Evolutionary conservation across 2,797 vertebrate species (phyloP).

Genomic region (Enteromius treurensis): DNA sequence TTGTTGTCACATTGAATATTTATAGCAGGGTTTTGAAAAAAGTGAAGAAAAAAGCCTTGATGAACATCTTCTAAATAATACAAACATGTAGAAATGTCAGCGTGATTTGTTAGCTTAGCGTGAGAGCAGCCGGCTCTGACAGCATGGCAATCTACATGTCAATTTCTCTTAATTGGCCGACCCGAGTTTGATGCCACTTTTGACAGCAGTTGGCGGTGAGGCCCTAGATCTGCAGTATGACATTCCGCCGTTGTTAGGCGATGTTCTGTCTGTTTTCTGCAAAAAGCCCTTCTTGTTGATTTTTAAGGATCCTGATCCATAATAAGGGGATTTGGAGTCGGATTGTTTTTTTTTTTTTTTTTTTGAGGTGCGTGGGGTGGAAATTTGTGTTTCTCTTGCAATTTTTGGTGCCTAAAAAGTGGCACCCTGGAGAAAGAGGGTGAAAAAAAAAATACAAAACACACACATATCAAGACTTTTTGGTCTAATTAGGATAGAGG

Average conservation of each 20-base stretch:
- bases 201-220: conserved; percentile 70
- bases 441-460: conserved; percentile 10
- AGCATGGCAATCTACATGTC: conserved; percentile 69
- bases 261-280: conserved; percentile 64
- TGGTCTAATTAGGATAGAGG: conserved; percentile 67
- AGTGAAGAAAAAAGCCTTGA: conserved; percentile 51
- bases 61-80: conserved; percentile 64
- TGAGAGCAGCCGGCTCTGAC: conserved; percentile 40
- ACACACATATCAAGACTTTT: conserved; percentile 46
- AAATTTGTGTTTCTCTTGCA: conserved; percentile 24
- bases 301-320: conserved; percentile 63
- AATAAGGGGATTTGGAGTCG: conserved; percentile 59
- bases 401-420: conserved; percentile 41
- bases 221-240: conserved; percentile 70
- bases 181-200: conserved; percentile 59
- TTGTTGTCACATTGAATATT: conserved; percentile 66
- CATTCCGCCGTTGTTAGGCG: conserved; percentile 70
- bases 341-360: conserved; percentile 31
- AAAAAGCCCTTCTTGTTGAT: conserved; percentile 62
- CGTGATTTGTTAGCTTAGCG: conserved; percentile 58
- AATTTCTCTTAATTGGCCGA: conserved; percentile 77
- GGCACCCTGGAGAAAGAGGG: conserved; percentile 43
- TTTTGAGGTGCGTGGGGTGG: conserved; percentile 43
- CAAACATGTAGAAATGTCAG: conserved; percentile 60
- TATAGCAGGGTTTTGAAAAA: conserved; percentile 56